A percentile compares a stretch with the other conserved stretches of the same genome.
Evolutionary conservation across 30 jellyfish, hydroid and myxozoan species (phyloP).

Genomic region (Turritopsis dohrnii): DNA sequence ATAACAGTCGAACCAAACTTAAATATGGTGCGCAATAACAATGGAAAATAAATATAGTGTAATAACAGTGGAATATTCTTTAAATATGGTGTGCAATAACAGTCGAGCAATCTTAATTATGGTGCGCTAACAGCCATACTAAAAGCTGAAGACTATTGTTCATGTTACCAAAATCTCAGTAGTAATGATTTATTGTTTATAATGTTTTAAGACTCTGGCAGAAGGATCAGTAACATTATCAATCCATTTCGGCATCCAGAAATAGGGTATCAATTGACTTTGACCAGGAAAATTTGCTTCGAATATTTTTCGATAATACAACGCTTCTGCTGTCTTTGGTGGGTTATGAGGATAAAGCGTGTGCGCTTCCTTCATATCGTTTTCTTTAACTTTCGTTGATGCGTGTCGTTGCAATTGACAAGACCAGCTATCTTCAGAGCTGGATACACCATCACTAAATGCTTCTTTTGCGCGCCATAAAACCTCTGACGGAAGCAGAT

Average conservation of each 20-base stretch:
- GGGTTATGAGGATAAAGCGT: conserved; percentile 42
- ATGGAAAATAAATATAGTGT: no score
- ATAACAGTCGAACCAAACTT: no score
- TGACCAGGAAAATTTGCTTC: conserved; percentile 62
- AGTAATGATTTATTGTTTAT: conserved; percentile 12
- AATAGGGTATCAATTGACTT: conserved; percentile 58
- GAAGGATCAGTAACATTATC: conserved; percentile 77
- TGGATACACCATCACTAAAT: conserved; percentile 89
- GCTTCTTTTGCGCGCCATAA: conserved; percentile 97
- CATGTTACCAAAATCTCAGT: no score
- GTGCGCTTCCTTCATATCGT: conserved; percentile 32
- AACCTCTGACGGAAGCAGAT: conserved; percentile 69
- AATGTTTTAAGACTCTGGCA: conserved; percentile 64
- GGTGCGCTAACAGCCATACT: no score
- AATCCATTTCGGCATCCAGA: conserved; percentile 93
- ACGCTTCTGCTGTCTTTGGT: conserved; percentile 75
- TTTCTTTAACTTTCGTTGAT: background rate
- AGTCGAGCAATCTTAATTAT: no score
- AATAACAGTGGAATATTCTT: no score
- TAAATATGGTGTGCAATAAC: no score
- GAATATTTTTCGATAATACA: conserved; percentile 54
- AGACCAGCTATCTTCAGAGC: conserved; percentile 76
- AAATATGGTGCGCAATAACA: no score
- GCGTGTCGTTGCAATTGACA: conserved; percentile 50
- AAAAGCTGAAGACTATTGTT: no score